Evolutionary conservation across 2,888 invertebrate genomes (phyloP), one percentile per base, ranked within the genome.

Genomic region (Lepidochrysops patricia): DNA sequence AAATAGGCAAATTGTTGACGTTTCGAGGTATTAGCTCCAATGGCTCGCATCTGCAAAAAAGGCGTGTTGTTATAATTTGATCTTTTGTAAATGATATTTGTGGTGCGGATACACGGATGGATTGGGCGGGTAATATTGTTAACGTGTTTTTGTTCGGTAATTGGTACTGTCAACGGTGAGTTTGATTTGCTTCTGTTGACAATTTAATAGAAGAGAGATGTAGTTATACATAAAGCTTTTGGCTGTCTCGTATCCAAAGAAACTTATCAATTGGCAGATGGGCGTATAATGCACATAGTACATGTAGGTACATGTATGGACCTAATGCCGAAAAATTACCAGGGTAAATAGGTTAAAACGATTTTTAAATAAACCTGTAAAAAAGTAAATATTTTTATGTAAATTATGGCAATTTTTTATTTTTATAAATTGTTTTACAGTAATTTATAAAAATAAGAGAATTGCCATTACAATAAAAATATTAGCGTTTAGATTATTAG

Each of bases 1-100:
- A 80, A 80, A 76, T 81, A 75, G 80, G 78, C 84, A 84, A 84
- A 85, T 84, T 81, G 84, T 83, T 86, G 87, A 86, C 84, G 81
- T 84, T 80, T 77, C 72, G 69, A 65, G 63, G 71, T 66, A 70
- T 72, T 70, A 70, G 73, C 72, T 69, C 70, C 65, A 70, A 72
- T 70, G 69, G 73, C 72, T 69, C 70, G 71, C 85, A 84, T 80
- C 82, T 86, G 85, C 65, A 25, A 64, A 68, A 70, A 74, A 71
- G 71, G 64, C 68, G 67, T 70, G 71, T 69, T 73, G 70, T 71
- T 72, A 68, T 77, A 74, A 77, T 77, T 74, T 70, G 72, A 72
- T 73, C 65, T 68, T 67, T 67, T 70, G 63, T 50, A 68, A 67
- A 68, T 65, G 63, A 66, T 64, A 25, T 62, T 57, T 61, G 34